A percentile compares a stretch with the other conserved stretches of the same genome.
Evolutionary conservation across 2,888 invertebrate species (phyloP).

Genomic region (Tetheella fluctuosa): DNA sequence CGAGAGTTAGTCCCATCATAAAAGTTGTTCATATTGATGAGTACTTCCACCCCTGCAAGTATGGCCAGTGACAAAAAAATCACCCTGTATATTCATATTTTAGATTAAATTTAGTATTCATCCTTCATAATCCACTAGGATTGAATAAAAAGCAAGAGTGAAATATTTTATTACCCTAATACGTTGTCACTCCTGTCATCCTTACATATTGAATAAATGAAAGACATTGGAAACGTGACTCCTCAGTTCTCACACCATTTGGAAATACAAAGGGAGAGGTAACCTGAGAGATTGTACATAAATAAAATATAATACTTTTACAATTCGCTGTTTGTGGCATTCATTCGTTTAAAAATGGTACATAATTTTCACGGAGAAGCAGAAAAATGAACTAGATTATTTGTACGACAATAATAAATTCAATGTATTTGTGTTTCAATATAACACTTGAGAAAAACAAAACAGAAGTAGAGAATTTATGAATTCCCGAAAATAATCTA

Average conservation of each 20-base stretch:
- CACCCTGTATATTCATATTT: background rate
- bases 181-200: constrained; percentile 34
- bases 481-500: no score
- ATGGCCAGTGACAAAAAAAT: no score
- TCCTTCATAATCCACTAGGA: constrained; percentile 26
- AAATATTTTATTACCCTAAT: constrained; percentile 36
- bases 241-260: constrained; percentile 28
- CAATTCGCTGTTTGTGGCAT: background rate
- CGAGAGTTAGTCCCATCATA: no score
- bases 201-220: constrained; percentile 22
- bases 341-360: background rate
- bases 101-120: constrained; percentile 34
- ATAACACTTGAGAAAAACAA: no score
- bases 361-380: background rate
- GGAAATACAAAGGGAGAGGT: constrained; percentile 26
- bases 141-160: constrained; percentile 31
- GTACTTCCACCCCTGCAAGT: no score
- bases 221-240: constrained; percentile 37
- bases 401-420: background rate
- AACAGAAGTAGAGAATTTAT: no score
- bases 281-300: constrained; percentile 2
- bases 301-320: background rate
- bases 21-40: no score
- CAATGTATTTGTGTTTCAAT: no score
- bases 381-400: background rate